Base-by-base conservation (phyloP, 2,888 invertebrate genomes). In the Endotricha flammealis region DNA sequence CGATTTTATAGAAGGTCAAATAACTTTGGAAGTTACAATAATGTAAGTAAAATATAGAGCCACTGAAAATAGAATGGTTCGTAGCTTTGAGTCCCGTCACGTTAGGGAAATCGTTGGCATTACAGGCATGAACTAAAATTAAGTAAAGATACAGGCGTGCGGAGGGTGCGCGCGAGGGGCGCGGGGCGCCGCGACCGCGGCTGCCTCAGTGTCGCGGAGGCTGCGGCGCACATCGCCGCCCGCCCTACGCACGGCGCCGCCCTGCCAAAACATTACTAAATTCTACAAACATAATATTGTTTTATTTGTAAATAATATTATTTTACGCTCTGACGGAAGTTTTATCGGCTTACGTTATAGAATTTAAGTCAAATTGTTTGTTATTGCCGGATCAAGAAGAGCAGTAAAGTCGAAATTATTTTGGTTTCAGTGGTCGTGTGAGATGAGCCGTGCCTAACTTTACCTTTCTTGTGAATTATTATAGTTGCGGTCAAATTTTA, bases 151-250 rank as follows among this genome's bases (percentile, higher is more conserved):
- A 72, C 62, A 62, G 64, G 63, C 62, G 64, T 51, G 46, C 45
- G 47, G 58, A 57, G 67, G 68, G 72, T 61, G 63, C 46, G 67
- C 53, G 51, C 42, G 57, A 56, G 57, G 46, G 53, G 38, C 47
- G 50, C 57, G 53, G 53, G 54, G 48, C 51, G 36, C 36, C 50
- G 50, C 47, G 50, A 52, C 44, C 55, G 53, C 47, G 37, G 36
- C 32, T 46, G 57, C 67, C 68, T 79, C 83, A 87, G 87, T 87
- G 68, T 74, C 76, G 77, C 80, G 85, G 86, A 87, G 82, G 85
- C 87, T 86, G 87, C 77, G 81, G 79, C 66, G 49, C 53, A 57
- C 50, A 58, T 55, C 54, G 70, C 72, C 75, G 80, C 67, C 74
- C 77, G 79, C 75, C 75, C 73, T 66, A 55, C 59, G 57, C 58